Base-by-base conservation (phyloP, 1,140 invertebrate species). In the Aplysia californica region DNA sequence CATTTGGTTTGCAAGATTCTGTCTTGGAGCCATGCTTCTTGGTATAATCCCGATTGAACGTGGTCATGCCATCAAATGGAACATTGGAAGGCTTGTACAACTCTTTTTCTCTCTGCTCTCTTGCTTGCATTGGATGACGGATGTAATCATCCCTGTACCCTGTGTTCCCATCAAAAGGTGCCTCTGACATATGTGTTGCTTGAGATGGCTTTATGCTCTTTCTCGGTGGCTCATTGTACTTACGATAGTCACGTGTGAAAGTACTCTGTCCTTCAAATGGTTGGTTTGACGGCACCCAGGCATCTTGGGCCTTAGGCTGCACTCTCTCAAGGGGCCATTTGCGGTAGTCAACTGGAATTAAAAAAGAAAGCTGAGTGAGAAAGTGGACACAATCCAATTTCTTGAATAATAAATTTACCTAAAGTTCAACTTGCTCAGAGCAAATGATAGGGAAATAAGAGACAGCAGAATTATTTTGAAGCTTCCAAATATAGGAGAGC, bases 141-240 rank as follows among this genome's bases (percentile, higher is more conserved):
- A 89, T 83, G 74, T 89, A 90, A 21, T 83, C 81, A 10, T 85
- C 83, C 61, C 87, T 77, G 78, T 90, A 90, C 41, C 83, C 86
- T 29, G 90, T 90, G 18, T 77, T 75, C 44, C 86, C 86, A 76
- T 87, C 85, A 73, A 90, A 88, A 50, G 89, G 89, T 31, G 83
- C 82, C 65, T 85, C 83, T n/a, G 87, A 89, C 64, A 82, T 74
- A 21, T 83, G 79, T 2, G 84, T 72, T 20, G 80, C 83, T n/a
- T 89, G 83, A 15, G 71, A 33, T 5, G 89, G 89, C 50, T 82
- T 86, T 73, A 88, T 82, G 68, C 82, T 84, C 33, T 83, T 71
- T 18, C 87, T 79, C 21, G 82, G 80, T 26, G 78, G 55, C 61
- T 84, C 78, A 36, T 83, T 78, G 77, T 89, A 84, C 59, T 78